Percentiles rank a stretch among this genome's conserved stretches.
Evolutionary conservation across 2,888 invertebrate genomes (phyloP).

Genomic region (Opisthograptis luteolata): DNA sequence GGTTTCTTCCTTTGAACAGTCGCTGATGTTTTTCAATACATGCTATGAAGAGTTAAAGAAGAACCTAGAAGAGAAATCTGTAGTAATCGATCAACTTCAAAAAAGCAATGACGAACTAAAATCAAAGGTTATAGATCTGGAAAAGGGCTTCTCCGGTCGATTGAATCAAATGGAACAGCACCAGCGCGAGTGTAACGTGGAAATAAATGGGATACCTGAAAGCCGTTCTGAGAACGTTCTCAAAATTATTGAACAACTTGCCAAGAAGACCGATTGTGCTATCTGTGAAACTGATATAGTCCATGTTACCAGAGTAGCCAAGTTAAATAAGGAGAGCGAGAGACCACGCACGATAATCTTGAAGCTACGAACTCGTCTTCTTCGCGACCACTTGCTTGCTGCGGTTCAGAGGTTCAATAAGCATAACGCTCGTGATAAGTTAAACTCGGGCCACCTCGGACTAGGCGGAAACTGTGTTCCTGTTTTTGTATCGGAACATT

Average conservation of each 20-base stretch:
- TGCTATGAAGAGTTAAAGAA: constrained; percentile 4
- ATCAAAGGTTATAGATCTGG: neutral
- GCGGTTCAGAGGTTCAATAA: constrained; percentile 5
- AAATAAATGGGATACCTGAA: constrained; percentile 6
- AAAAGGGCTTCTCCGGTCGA: neutral
- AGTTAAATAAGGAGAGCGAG: constrained; percentile 1
- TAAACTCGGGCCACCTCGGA: constrained; percentile 6
- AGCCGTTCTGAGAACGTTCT: neutral
- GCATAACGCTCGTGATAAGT: neutral
- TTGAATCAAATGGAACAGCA: constrained; percentile 5
- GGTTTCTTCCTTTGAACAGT: constrained; percentile 1
- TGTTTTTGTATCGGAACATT: constrained; percentile 5
- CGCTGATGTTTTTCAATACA: constrained; percentile 4
- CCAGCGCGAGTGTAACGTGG: constrained; percentile 2
- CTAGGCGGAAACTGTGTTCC: neutral
- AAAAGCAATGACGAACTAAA: constrained; percentile 1
- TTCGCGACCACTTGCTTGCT: constrained; percentile 4
- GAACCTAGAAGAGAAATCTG: neutral
- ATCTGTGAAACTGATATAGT: neutral
- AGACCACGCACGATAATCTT: constrained; percentile 1
- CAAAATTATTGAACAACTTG: neutral
- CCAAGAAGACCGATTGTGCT: neutral
- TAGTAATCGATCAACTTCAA: neutral
- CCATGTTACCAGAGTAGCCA: constrained; percentile 1
- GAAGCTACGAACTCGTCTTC: neutral